Base-by-base conservation (phyloP, 2,113 vertebrate species). In the Hypanus sabinus region DNA sequence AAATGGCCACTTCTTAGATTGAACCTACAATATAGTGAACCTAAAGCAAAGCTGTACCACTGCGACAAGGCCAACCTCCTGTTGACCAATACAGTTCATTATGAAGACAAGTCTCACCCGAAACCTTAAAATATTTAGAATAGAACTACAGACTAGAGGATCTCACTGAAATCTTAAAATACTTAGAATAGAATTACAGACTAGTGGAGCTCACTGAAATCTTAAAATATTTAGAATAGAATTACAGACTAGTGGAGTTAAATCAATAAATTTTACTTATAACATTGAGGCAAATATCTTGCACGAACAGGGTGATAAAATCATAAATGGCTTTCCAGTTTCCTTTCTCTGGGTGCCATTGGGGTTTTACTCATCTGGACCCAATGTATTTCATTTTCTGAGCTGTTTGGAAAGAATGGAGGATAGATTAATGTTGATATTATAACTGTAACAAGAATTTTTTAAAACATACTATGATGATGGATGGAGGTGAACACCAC, bases 371-470 rank as follows among this genome's bases (percentile, higher is more conserved):
- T 62, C 90, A 93, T 71, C 91, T 93, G 91, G 70, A 46, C 70
- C 68, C 20, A 73, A 93, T 75, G 91, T 38, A 73, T 73, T 93
- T 93, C 73, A 93, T 46, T 73, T 93, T 73, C 91, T 46, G 30
- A 91, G 68, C 68, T 75, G 91, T 46, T 46, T 93, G 71, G 36
- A 55, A 93, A 73, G 68, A 93, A 93, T 71, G 71, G 70, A 68
- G 70, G 65, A 92, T 92, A 73, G 91, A 55, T 70, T 55, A 75
- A 73, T 73, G 91, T 73, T 93, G 91, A 93, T 55, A 30, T 93
- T 73, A 46, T 75, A 93, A 70, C 91, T 38, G 71, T 11, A 88
- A 4, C 83, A 12, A 62, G 83, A 90, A 62, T 8, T 65, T 20
- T 90, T 90, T 33, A 33, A 93, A 75, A 22, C 70, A 46, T 36